Percentiles rank a stretch among this genome's conserved stretches.
These are phyloP conservation scores for Diprion similis DNA, from an alignment of 1,140 invertebrate genomes.

Conservation along the genomic window DNA sequence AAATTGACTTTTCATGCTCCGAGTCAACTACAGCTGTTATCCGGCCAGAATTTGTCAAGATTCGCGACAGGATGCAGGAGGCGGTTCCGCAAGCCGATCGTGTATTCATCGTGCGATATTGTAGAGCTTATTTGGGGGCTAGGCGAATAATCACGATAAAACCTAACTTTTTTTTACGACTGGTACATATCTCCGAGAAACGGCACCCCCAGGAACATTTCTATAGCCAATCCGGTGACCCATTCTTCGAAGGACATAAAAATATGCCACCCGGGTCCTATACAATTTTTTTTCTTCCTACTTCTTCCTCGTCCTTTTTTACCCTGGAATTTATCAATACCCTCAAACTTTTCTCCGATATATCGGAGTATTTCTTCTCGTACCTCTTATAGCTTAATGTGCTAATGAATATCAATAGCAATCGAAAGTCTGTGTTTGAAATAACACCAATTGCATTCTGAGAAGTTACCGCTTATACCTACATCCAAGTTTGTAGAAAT, in stretches of 20 bases:
- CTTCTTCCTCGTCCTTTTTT: neutral
- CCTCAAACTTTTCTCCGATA: too few species aligned
- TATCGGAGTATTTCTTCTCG: too few species aligned
- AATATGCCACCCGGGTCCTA: slow-evolving; percentile 50
- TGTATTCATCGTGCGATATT: neutral
- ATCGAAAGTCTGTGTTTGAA: too few species aligned
- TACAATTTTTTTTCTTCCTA: slow-evolving; percentile 36
- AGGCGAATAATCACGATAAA: slow-evolving; percentile 40
- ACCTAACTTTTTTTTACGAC: slow-evolving; percentile 53
- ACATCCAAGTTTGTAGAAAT: too few species aligned
- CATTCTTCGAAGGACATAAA: slow-evolving; percentile 46
- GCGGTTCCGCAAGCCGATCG: neutral
- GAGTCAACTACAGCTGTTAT: neutral
- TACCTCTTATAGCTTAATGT: too few species aligned
- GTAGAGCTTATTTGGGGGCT: neutral
- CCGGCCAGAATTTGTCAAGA: neutral
- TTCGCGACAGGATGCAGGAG: too few species aligned
- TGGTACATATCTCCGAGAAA: slow-evolving; percentile 46
- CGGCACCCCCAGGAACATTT: slow-evolving; percentile 46
- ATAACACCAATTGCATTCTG: too few species aligned
- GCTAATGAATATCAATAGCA: too few species aligned
- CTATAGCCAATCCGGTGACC: slow-evolving; percentile 45
- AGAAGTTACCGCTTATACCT: too few species aligned
- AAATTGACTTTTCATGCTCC: neutral
- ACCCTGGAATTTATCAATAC: neutral